Percentiles rank a stretch among this genome's conserved stretches.
Evolutionary conservation across 2,797 vertebrate species (phyloP).

Genomic region (Leuciscus waleckii): DNA sequence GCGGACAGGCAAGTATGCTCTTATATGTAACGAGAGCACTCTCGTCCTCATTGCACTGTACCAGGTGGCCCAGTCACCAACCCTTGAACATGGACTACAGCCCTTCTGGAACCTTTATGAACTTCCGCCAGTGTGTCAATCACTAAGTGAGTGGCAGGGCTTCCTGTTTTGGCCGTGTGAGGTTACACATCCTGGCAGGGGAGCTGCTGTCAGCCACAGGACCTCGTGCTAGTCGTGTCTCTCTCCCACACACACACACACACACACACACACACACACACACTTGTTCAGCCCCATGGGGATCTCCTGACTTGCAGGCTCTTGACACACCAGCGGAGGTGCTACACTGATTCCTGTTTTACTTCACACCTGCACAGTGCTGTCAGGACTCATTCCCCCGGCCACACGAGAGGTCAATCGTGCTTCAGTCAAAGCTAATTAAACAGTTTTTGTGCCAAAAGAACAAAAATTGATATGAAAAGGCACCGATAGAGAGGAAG

Average conservation of each 20-base stretch:
- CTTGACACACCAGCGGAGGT: conserved; percentile 79
- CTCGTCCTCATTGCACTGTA: conserved; percentile 62
- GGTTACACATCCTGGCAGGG: conserved; percentile 81
- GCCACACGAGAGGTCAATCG: conserved; percentile 47
- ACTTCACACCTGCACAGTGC: conserved; percentile 70
- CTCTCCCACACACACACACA: conserved; percentile 68
- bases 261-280: conserved; percentile 59
- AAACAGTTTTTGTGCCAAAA: conserved; percentile 62
- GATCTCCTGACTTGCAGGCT: conserved; percentile 78
- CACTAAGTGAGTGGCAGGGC: conserved; percentile 71
- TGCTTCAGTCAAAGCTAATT: conserved; percentile 64
- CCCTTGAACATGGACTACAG: conserved; percentile 45
- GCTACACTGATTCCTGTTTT: conserved; percentile 82
- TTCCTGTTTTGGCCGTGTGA: conserved; percentile 90
- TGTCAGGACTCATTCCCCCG: conserved; percentile 66
- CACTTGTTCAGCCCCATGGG: conserved; percentile 65
- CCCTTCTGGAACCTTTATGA: conserved; percentile 60
- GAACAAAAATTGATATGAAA: conserved; percentile 48
- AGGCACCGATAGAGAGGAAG: background rate
- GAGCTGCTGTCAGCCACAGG: conserved; percentile 78
- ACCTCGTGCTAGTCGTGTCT: conserved; percentile 64
- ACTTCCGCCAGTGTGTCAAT: conserved; percentile 77
- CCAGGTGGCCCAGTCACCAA: conserved; percentile 69
- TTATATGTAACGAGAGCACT: conserved; percentile 75
- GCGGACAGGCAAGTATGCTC: conserved; percentile 45